These are phyloP conservation scores for Otolemur crassicaudatus DNA, from an alignment of 2,797 vertebrate species.

Conservation along the genomic window DNA sequence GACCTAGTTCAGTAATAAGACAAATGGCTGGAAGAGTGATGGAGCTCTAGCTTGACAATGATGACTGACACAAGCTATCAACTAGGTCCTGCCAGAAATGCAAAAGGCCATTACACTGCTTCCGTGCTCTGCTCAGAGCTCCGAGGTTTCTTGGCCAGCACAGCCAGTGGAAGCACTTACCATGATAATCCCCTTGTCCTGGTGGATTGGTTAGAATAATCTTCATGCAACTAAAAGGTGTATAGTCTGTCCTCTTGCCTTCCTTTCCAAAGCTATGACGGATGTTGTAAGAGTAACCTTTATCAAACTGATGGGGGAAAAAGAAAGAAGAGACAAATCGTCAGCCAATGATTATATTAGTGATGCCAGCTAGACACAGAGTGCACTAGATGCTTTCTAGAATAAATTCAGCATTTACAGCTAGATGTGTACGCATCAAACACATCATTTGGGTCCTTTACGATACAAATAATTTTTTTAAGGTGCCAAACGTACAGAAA, in stretches of 20 bases:
- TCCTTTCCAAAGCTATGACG: conserved; percentile 98
- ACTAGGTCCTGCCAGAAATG: conserved; percentile 17
- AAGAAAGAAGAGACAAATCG: conserved; percentile 80
- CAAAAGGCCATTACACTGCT: background rate
- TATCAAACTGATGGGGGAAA: conserved; percentile 94
- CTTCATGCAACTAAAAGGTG: conserved; percentile 99
- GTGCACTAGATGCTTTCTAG: background rate
- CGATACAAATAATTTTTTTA: conserved; percentile 36
- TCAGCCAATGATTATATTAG: conserved; percentile 84
- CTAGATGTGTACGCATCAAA: background rate
- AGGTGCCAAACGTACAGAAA: background rate
- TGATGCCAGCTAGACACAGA: background rate
- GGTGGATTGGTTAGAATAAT: conserved; percentile 98
- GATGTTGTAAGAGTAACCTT: conserved; percentile 97
- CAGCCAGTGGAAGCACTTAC: conserved; percentile 88
- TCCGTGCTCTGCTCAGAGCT: background rate
- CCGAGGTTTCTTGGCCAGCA: background rate
- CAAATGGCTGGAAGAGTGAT: conserved; percentile 62
- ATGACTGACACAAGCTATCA: conserved; percentile 47
- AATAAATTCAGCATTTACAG: background rate
- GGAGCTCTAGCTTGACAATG: conserved; percentile 50
- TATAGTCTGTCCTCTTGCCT: conserved; percentile 98
- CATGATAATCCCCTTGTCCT: conserved; percentile 97
- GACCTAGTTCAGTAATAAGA: conserved; percentile 63
- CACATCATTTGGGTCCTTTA: background rate